These are phyloP conservation scores for Siphlonurus alternatus DNA, from an alignment of 2,888 invertebrate genomes.

Conservation along the genomic window DNA sequence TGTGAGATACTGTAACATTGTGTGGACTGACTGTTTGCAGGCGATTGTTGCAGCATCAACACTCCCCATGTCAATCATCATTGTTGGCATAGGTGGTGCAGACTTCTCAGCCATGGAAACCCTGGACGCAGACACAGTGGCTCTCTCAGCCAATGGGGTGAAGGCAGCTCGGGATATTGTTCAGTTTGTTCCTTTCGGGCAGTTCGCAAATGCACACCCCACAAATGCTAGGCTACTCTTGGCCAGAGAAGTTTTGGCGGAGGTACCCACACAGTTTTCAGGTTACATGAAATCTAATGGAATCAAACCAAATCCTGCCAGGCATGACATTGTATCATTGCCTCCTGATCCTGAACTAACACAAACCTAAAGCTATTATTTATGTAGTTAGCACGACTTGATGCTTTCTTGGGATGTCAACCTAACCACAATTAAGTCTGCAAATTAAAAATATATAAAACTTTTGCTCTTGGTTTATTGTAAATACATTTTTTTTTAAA, in stretches of 20 bases:
- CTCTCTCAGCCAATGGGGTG: constrained; percentile 16
- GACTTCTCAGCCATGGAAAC: constrained; percentile 21
- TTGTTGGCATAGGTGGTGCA: constrained; percentile 29
- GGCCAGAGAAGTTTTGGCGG: constrained; percentile 38
- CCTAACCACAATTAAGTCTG: too few species aligned
- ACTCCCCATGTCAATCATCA: constrained; percentile 38
- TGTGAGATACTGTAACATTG: too few species aligned
- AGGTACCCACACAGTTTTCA: constrained; percentile 34
- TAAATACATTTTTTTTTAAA: too few species aligned
- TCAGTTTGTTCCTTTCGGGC: constrained; percentile 36
- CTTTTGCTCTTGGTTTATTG: too few species aligned
- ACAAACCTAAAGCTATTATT: too few species aligned
- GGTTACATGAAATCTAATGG: constrained; percentile 30
- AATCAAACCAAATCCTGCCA: constrained; percentile 26
- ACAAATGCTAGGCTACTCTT: constrained; percentile 16
- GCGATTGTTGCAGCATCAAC: constrained; percentile 28
- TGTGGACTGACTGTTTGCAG: too few species aligned
- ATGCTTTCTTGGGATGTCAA: too few species aligned
- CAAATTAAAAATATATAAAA: too few species aligned
- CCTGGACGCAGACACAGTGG: constrained; percentile 20
- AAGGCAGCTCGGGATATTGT: constrained; percentile 38
- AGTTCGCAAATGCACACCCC: constrained; percentile 16
- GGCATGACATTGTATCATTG: constrained; percentile 1
- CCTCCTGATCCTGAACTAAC: constrained; percentile 7
- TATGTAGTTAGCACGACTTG: too few species aligned